These are phyloP conservation scores for Hirtodrosophila confusa DNA, from an alignment of 2,888 invertebrate species.

Conservation along the genomic window DNA sequence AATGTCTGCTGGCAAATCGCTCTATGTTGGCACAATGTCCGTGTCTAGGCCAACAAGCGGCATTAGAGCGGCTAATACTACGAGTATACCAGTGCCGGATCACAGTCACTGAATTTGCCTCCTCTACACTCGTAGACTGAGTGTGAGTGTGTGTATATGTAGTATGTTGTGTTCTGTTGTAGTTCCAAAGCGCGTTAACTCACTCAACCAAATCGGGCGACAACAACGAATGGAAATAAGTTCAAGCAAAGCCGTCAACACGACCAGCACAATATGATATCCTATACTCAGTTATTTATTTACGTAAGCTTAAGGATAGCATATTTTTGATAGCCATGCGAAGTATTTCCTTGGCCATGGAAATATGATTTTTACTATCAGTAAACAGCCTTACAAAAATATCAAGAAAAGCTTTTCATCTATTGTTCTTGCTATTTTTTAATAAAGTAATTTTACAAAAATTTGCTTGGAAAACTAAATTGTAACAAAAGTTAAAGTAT, in stretches of 20 bases:
- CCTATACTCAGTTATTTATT: conserved; percentile 4
- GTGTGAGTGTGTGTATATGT: conserved; percentile 1
- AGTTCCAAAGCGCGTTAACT: conserved; percentile 45
- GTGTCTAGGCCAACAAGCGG: conserved; percentile 45
- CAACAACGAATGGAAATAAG: conserved; percentile 27
- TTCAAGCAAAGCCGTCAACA: conserved; percentile 5
- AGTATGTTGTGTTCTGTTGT: conserved; percentile 19
- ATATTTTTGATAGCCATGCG: no score
- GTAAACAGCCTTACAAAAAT: no score
- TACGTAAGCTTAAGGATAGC: background rate
- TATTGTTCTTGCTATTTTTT: no score
- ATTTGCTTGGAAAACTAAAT: no score
- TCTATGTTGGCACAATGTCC: conserved; percentile 28
- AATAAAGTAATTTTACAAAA: no score
- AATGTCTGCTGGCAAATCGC: conserved; percentile 6
- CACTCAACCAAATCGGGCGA: conserved; percentile 51
- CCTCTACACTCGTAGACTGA: no score
- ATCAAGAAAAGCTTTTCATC: no score
- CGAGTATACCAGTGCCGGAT: background rate
- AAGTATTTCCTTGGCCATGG: no score
- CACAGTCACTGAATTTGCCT: conserved; percentile 3
- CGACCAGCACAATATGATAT: conserved; percentile 10
- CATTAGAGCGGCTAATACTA: conserved; percentile 39
- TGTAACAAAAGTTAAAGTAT: no score
- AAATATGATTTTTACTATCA: no score